Evolutionary conservation across 2,797 vertebrate species (phyloP), one percentile per base, ranked within the genome.

Genomic region (Orientallactaga sibirica): DNA sequence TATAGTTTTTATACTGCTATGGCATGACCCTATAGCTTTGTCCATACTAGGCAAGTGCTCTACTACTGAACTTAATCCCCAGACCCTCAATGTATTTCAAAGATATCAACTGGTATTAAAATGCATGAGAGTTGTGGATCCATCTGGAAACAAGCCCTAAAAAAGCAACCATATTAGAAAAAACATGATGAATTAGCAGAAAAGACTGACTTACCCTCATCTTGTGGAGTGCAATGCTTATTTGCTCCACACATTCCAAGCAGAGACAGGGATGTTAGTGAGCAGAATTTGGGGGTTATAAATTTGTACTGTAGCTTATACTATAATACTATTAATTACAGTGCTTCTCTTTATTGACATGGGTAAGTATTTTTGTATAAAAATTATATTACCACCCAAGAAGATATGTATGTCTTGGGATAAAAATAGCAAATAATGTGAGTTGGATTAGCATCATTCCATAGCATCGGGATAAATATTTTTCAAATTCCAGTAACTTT

Each of bases 81-180:
- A 78, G 19, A 12, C 14, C 10, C 22, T 75, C 48, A 70, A 83
- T 62, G 9, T 24, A 14, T 92, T 94, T 94, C 62, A 93, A 92
- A 95, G 62, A 91, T 16, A 95, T 8, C 29, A 55, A 52, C 43
- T 16, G 22, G 18, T 79, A 20, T 84, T 88, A 37, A 95, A 95
- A 70, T 16, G 8, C 14, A 52, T 29, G 71, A 48, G 29, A 37
- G 58, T 82, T 96, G 85, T 93, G 82, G 89, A 87, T 91, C 66
- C 20, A 79, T n/a, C 48, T 64, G 73, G 86, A 64, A 77, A 37
- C 41, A 78, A 43, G 6, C 67, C 81, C 4, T n/a, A 43, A 24
- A 86, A 86, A 93, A 90, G 73, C 64, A 83, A 87, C 20, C n/a
- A 67, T 43, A 84, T 70, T 71, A 19, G 58, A 68, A 92, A 64